Evolutionary conservation across 2,797 vertebrate genomes (phyloP).

Genomic region (Borostomias antarcticus): DNA sequence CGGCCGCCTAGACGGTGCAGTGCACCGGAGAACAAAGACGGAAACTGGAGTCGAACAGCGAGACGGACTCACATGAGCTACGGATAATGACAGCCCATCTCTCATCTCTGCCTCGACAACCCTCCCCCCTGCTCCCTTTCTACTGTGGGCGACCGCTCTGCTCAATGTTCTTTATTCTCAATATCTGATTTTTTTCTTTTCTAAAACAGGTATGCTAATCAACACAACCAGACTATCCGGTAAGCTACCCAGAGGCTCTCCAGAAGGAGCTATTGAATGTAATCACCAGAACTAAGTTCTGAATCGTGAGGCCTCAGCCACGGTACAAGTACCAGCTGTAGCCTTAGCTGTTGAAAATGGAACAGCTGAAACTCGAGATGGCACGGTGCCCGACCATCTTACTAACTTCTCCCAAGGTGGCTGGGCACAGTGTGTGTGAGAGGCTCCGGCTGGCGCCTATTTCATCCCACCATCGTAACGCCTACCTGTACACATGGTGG

Average conservation of each 20-base stretch:
- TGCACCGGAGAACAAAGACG: constrained; percentile 48
- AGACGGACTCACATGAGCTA: constrained; percentile 25
- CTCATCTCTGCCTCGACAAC: constrained; percentile 53
- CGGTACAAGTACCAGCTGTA: neutral
- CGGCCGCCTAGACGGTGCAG: constrained; percentile 42
- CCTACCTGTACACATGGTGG: neutral
- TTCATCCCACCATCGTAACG: neutral
- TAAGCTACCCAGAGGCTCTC: neutral
- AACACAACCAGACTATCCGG: neutral
- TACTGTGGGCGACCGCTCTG: neutral
- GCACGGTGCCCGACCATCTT: neutral
- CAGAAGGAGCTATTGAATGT: neutral
- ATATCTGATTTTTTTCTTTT: neutral
- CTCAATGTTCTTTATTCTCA: neutral
- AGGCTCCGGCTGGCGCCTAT: neutral
- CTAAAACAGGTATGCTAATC: neutral
- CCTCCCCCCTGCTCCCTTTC: constrained; percentile 8
- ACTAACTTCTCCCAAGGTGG: constrained; percentile 10
- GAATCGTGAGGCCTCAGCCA: neutral
- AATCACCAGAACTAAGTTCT: neutral
- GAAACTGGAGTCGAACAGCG: constrained; percentile 18
- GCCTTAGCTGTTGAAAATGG: neutral
- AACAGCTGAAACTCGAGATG: constrained; percentile 14
- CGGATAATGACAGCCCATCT: constrained; percentile 52
- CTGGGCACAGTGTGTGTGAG: constrained; percentile 4